Evolutionary conservation across 1,140 invertebrate species (phyloP).

Genomic region (Eurosta solidaginis): DNA sequence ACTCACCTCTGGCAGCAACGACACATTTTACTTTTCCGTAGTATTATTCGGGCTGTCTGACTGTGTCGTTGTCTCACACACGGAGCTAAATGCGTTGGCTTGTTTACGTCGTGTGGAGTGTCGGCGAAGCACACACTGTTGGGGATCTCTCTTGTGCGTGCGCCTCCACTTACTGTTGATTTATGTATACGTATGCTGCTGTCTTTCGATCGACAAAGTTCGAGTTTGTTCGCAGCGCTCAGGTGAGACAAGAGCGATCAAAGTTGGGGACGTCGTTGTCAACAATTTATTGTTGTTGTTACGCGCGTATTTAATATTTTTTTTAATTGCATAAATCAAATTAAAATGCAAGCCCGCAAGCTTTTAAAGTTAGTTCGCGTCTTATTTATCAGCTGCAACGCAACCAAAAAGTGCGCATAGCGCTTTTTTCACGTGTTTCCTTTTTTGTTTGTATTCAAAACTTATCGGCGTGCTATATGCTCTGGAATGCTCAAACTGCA

Average conservation of each 20-base stretch:
- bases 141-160: neutral
- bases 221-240: neutral
- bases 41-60: neutral
- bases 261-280: neutral
- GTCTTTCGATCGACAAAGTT: neutral
- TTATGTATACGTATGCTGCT: neutral
- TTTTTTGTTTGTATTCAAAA: no score
- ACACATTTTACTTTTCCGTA: slow-evolving; percentile 47
- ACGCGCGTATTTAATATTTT: neutral
- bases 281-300: neutral
- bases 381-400: neutral
- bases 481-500: neutral
- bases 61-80: neutral
- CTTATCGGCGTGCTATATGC: neutral
- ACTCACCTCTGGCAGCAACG: slow-evolving; percentile 58
- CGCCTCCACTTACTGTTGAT: neutral
- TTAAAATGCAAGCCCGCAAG: neutral
- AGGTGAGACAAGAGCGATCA: neutral
- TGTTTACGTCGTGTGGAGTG: neutral
- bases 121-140: neutral
- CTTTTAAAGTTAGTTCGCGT: neutral
- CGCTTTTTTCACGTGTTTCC: neutral
- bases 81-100: no score
- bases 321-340: neutral
- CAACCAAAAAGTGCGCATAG: neutral